These are phyloP conservation scores for Carassius auratus DNA, from an alignment of 2,113 vertebrate genomes.

Conservation along the genomic window DNA sequence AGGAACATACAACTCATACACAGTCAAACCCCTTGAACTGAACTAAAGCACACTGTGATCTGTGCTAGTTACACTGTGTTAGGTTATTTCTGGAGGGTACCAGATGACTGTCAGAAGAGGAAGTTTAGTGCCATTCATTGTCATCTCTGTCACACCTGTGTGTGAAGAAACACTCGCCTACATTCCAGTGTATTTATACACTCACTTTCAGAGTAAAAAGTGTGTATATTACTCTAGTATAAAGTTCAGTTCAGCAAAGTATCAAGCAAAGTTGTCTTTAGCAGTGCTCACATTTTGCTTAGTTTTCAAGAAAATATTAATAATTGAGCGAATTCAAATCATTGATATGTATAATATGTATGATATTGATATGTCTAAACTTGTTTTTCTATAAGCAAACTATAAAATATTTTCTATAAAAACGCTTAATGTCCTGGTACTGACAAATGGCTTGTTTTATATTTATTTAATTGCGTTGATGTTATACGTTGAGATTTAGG, in stretches of 20 bases:
- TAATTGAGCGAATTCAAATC: background rate
- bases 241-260: constrained; percentile 1
- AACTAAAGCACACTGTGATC: constrained; percentile 64
- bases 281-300: background rate
- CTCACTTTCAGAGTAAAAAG: background rate
- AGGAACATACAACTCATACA: constrained; percentile 16
- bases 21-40: constrained; percentile 37
- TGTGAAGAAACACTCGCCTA: background rate
- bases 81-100: constrained; percentile 62
- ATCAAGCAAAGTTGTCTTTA: background rate
- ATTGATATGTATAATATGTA: background rate
- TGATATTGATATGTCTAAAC: background rate
- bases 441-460: no score
- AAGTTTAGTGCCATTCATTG: constrained; percentile 49
- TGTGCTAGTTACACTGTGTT: constrained; percentile 63
- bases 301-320: background rate
- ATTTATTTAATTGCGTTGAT: no score
- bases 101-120: constrained; percentile 46
- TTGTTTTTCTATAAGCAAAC: no score
- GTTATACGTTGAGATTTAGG: no score
- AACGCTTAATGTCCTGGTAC: no score
- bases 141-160: constrained; percentile 30
- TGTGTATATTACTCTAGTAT: background rate
- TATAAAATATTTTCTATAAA: no score
- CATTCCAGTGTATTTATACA: background rate